phyloP scores from a whole-genome alignment of 2,888 invertebrate species.

The Dasypogon diadema region DNA sequence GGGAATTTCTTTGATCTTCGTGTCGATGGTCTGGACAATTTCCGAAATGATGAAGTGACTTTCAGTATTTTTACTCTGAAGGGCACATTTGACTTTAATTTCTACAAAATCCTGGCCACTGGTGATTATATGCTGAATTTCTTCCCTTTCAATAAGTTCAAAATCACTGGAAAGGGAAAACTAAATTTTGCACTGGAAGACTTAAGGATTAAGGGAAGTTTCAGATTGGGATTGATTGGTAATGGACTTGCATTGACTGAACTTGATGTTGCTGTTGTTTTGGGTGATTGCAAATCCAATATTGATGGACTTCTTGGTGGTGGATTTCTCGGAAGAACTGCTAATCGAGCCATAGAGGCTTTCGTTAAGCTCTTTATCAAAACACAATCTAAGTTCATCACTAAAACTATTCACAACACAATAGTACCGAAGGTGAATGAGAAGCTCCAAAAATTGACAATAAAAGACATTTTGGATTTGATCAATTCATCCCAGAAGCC shows the following conservation, averaged over 20 bases:
- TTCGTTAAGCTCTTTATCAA: constrained; percentile 41
- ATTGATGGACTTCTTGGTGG: constrained; percentile 61
- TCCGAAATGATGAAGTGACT: constrained; percentile 60
- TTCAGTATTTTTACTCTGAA: constrained; percentile 61
- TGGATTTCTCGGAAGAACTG: constrained; percentile 22
- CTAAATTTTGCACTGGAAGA: constrained; percentile 49
- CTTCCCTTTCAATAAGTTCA: constrained; percentile 44
- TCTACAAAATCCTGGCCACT: constrained; percentile 59
- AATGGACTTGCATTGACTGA: constrained; percentile 41
- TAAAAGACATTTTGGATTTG: constrained; percentile 34
- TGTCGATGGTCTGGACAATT: constrained; percentile 62
- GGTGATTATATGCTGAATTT: constrained; percentile 61
- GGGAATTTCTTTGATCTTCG: constrained; percentile 61
- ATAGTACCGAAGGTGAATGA: constrained; percentile 15
- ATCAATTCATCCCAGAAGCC: constrained; percentile 7
- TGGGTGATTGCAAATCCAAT: constrained; percentile 62
- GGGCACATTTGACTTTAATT: constrained; percentile 62
- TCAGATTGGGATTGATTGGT: constrained; percentile 48
- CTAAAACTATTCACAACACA: not conserved
- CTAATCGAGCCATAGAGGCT: constrained; percentile 45
- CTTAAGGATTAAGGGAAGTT: constrained; percentile 41
- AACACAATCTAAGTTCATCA: constrained; percentile 5
- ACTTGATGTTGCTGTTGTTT: constrained; percentile 59
- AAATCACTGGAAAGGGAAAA: constrained; percentile 48
- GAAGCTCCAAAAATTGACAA: not conserved